phyloP scores from a whole-genome alignment of 2,888 invertebrate genomes.

The Marronus borbonicus region DNA sequence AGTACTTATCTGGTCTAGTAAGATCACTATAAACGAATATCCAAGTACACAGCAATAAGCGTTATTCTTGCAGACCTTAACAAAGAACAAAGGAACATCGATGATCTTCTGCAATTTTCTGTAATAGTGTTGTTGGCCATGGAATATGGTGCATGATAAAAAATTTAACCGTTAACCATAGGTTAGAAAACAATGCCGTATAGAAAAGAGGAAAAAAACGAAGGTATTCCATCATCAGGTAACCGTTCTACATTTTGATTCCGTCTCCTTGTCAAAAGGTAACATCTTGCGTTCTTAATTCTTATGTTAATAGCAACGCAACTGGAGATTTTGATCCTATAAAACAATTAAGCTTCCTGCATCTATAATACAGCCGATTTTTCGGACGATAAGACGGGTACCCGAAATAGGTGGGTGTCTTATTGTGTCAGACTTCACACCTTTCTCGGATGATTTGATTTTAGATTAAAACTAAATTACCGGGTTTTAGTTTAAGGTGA shows the following conservation, averaged over 20 bases:
- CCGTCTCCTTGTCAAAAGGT: slow-evolving; percentile 42
- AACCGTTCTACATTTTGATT: slow-evolving; percentile 38
- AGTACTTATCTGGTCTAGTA: slow-evolving; percentile 47
- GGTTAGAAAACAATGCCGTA: slow-evolving; percentile 11
- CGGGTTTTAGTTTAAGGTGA: slow-evolving; percentile 50
- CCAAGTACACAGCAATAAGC: neutral
- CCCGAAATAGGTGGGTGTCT: slow-evolving; percentile 50
- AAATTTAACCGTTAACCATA: slow-evolving; percentile 39
- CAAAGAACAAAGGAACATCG: too few species aligned
- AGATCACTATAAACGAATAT: slow-evolving; percentile 26
- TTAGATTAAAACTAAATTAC: slow-evolving; percentile 53
- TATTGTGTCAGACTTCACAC: slow-evolving; percentile 51
- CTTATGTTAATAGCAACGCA: slow-evolving; percentile 63
- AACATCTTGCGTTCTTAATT: slow-evolving; percentile 54
- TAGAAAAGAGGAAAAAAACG: neutral
- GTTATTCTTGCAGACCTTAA: too few species aligned
- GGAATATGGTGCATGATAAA: slow-evolving; percentile 9
- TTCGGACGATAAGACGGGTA: slow-evolving; percentile 26
- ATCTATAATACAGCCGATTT: slow-evolving; percentile 59
- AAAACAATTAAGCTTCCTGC: slow-evolving; percentile 64
- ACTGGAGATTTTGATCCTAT: slow-evolving; percentile 60
- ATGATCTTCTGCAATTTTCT: slow-evolving; percentile 31
- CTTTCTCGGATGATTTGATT: slow-evolving; percentile 49
- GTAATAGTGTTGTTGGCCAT: neutral
- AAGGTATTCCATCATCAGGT: neutral